A percentile compares a stretch with the other conserved stretches of the same genome.
Evolutionary conservation across 2,113 vertebrate genomes (phyloP).

Genomic region (Hippocampus guttulatus): DNA sequence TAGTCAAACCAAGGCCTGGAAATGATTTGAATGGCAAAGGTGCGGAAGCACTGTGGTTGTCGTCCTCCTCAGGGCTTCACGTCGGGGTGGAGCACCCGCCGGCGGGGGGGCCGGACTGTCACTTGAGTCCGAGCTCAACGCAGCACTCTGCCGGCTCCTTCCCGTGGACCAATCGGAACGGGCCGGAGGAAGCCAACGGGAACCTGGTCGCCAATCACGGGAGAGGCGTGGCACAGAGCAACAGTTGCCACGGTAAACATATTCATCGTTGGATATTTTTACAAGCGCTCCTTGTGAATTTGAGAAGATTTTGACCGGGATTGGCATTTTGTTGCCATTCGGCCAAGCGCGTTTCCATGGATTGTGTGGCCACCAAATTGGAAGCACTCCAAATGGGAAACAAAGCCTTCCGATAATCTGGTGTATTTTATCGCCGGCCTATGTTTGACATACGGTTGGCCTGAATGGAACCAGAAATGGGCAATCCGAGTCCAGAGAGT

Average conservation of each 20-base stretch:
- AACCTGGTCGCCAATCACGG: conserved; percentile 63
- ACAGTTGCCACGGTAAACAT: conserved; percentile 56
- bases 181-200: conserved; percentile 63
- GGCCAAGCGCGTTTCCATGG: too few relatives aligned
- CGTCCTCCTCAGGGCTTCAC: conserved; percentile 66
- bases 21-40: not conserved
- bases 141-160: conserved; percentile 55
- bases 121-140: conserved; percentile 65
- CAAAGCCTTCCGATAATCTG: too few relatives aligned
- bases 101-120: conserved; percentile 58
- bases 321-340: not conserved
- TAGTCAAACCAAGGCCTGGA: too few relatives aligned
- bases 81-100: conserved; percentile 69
- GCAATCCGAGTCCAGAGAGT: too few relatives aligned
- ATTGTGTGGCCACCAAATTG: too few relatives aligned
- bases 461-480: too few relatives aligned
- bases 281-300: too few relatives aligned
- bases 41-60: conserved; percentile 43
- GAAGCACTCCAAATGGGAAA: too few relatives aligned
- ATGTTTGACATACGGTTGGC: not conserved
- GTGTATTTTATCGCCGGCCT: not conserved
- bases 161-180: conserved; percentile 68
- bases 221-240: conserved; percentile 56
- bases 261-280: too few relatives aligned
- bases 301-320: too few relatives aligned